These are phyloP conservation scores for Chymomyza fuscimana DNA, from an alignment of 2,888 invertebrate species.

Conservation along the genomic window DNA sequence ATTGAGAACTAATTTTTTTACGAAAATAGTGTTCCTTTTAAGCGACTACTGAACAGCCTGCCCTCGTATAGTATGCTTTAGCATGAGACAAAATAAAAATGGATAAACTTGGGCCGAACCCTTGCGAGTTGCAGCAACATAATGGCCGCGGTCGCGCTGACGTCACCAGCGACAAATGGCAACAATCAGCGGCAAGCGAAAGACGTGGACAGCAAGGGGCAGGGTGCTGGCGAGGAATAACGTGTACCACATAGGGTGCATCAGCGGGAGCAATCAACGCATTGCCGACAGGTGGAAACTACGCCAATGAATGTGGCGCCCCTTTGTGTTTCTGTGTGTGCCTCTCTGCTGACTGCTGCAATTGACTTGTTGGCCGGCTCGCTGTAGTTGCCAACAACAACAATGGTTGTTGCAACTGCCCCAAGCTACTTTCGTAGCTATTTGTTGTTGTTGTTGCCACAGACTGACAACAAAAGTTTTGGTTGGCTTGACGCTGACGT, in stretches of 20 bases:
- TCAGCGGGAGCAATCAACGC: constrained; percentile 65
- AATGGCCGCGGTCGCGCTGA: constrained; percentile 20
- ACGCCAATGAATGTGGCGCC: constrained; percentile 58
- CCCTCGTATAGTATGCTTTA: neutral
- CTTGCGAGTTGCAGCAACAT: neutral
- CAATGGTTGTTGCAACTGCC: constrained; percentile 24
- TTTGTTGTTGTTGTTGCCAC: constrained; percentile 43
- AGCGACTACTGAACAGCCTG: too few relatives aligned
- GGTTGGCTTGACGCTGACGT: constrained; percentile 36
- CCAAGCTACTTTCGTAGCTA: constrained; percentile 32
- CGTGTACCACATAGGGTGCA: constrained; percentile 19
- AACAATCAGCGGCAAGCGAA: constrained; percentile 49
- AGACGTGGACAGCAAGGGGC: constrained; percentile 10
- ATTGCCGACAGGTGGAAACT: constrained; percentile 66
- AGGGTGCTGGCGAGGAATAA: constrained; percentile 15
- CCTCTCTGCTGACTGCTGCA: constrained; percentile 19
- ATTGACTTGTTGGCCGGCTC: constrained; percentile 21
- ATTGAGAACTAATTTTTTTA: too few relatives aligned
- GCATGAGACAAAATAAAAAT: constrained; percentile 18
- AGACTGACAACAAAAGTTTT: constrained; percentile 62
- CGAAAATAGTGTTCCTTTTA: too few relatives aligned
- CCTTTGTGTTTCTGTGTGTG: constrained; percentile 23
- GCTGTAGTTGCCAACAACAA: constrained; percentile 13
- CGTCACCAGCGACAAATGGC: constrained; percentile 55
- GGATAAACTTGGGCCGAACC: constrained; percentile 26